phyloP scores from a whole-genome alignment of 2,888 invertebrate species.

The Pasiphila rectangulata region DNA sequence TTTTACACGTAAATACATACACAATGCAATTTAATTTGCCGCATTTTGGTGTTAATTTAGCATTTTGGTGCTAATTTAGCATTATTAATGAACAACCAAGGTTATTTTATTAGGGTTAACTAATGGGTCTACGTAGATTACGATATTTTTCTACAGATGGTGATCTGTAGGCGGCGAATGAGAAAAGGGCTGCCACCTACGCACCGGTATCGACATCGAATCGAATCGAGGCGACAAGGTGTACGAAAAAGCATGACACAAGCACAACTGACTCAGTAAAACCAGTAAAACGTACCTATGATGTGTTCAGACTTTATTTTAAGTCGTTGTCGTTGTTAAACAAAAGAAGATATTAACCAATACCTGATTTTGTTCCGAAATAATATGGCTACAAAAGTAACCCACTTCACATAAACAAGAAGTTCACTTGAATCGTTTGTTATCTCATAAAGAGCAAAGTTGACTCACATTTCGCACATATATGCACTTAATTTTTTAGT shows the following conservation, averaged over 20 bases:
- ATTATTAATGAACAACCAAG: constrained; percentile 28
- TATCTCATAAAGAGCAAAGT: constrained; percentile 8
- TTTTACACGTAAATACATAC: no score
- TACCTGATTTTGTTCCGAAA: constrained; percentile 1
- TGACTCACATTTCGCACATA: constrained; percentile 36
- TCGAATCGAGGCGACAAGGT: constrained; percentile 40
- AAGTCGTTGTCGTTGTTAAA: background rate
- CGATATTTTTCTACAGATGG: constrained; percentile 35
- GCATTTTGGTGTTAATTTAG: no score
- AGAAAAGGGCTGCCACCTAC: constrained; percentile 73
- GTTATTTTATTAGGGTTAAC: constrained; percentile 2
- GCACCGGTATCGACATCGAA: constrained; percentile 43
- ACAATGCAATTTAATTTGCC: no score
- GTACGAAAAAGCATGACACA: constrained; percentile 17
- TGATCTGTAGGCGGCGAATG: constrained; percentile 59
- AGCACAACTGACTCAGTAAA: constrained; percentile 18
- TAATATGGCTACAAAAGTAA: background rate
- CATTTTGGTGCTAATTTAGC: no score
- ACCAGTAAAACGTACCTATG: constrained; percentile 5
- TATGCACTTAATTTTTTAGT: background rate
- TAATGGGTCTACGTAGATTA: background rate
- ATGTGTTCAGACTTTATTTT: constrained; percentile 6
- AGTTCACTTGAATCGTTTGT: constrained; percentile 5
- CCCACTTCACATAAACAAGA: background rate
- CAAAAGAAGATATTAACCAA: background rate